phyloP scores from a whole-genome alignment of 1,140 invertebrate species.

The Trinorchestia longiramus region DNA sequence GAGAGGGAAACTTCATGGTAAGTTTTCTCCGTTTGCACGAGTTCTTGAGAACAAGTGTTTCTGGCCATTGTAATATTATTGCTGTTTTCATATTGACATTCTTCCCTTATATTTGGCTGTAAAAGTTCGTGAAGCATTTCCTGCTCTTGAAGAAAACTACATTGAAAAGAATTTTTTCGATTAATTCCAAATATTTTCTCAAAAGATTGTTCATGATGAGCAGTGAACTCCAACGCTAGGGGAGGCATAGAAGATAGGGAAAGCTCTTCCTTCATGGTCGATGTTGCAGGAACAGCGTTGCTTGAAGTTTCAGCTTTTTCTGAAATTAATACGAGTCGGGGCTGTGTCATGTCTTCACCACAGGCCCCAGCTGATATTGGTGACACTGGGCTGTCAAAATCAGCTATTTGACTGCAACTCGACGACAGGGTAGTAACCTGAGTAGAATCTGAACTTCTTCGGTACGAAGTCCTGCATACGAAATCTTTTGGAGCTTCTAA shows the following conservation, averaged over 20 bases:
- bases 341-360: neutral
- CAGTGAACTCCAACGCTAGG: neutral
- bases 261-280: neutral
- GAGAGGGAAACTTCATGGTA: neutral
- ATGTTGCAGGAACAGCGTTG: neutral
- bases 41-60: neutral
- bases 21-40: neutral
- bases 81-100: neutral
- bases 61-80: neutral
- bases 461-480: neutral
- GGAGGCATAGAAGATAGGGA: neutral
- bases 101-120: neutral
- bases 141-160: neutral
- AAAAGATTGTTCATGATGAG: neutral
- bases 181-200: neutral
- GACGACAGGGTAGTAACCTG: neutral
- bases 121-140: neutral
- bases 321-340: neutral
- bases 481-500: neutral
- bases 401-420: neutral
- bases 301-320: neutral
- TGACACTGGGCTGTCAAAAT: neutral
- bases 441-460: neutral
- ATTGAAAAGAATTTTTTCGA: neutral
- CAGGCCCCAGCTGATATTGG: neutral